Conservation (phyloP, 2,888 invertebrate species). For the Hirtodrosophila trivittata region DNA sequence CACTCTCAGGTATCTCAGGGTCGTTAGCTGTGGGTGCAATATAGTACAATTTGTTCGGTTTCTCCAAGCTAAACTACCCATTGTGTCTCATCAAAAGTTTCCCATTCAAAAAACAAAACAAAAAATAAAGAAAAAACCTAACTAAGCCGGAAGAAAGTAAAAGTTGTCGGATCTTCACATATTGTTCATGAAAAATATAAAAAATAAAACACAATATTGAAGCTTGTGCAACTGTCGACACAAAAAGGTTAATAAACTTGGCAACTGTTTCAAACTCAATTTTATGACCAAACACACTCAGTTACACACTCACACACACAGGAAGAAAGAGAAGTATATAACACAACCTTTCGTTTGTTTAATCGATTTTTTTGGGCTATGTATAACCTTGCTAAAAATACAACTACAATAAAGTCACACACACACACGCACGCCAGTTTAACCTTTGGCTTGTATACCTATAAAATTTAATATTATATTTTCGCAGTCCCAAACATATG, state of each 20-base stretch:
- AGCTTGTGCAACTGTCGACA: conserved; percentile 39
- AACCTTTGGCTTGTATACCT: too few species aligned
- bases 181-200: conserved; percentile 18
- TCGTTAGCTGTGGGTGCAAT: too few species aligned
- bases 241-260: conserved; percentile 70
- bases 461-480: too few species aligned
- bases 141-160: conserved; percentile 66
- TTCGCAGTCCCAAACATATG: conserved; percentile 59
- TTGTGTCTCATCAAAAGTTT: too few species aligned
- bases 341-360: conserved; percentile 73
- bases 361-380: conserved; percentile 58
- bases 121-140: conserved; percentile 9
- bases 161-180: too few species aligned
- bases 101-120: not conserved
- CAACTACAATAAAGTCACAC: too few species aligned
- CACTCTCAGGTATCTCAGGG: too few species aligned
- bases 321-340: conserved; percentile 22
- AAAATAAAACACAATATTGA: too few species aligned
- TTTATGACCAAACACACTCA: conserved; percentile 27
- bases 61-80: too few species aligned
- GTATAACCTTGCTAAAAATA: conserved; percentile 71
- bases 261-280: conserved; percentile 28
- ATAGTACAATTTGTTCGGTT: too few species aligned
- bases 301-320: not conserved
- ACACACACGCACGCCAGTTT: too few species aligned